Conservation (phyloP, 2,888 invertebrate genomes). For the Piscicola geometra region DNA sequence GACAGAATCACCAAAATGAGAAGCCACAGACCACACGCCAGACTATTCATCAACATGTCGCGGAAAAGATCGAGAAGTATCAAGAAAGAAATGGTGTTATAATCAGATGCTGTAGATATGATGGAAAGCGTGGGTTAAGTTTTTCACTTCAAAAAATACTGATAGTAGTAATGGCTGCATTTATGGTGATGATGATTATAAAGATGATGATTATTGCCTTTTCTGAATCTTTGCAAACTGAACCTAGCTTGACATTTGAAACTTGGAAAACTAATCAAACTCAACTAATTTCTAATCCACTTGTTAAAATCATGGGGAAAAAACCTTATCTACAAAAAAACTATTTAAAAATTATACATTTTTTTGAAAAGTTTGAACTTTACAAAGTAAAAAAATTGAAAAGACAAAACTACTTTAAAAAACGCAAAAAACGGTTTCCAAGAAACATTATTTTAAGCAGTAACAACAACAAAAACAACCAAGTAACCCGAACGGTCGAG, state of each 20-base stretch:
- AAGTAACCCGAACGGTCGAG: conserved; percentile 16
- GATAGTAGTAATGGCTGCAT: not conserved
- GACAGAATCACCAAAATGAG: not conserved
- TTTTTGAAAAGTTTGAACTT: too few relatives aligned
- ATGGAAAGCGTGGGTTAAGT: not conserved
- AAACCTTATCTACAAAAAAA: too few relatives aligned
- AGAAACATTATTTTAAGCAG: not conserved
- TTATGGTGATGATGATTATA: not conserved
- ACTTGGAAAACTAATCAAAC: not conserved
- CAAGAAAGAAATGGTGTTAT: not conserved
- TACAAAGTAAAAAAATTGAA: too few relatives aligned
- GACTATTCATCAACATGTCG: not conserved
- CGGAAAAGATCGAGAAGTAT: not conserved
- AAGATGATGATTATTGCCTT: not conserved
- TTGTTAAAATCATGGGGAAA: not conserved
- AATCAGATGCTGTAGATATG: not conserved
- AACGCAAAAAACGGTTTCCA: too few relatives aligned
- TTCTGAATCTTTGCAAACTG: not conserved
- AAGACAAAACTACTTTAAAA: too few relatives aligned
- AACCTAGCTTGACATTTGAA: not conserved
- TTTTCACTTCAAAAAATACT: too few relatives aligned
- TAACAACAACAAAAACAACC: not conserved
- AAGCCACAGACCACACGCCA: not conserved
- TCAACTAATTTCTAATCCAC: not conserved
- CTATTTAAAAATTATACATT: too few relatives aligned